Conservation (phyloP, 2,888 invertebrate genomes). For the Apoderus coryli region DNA sequence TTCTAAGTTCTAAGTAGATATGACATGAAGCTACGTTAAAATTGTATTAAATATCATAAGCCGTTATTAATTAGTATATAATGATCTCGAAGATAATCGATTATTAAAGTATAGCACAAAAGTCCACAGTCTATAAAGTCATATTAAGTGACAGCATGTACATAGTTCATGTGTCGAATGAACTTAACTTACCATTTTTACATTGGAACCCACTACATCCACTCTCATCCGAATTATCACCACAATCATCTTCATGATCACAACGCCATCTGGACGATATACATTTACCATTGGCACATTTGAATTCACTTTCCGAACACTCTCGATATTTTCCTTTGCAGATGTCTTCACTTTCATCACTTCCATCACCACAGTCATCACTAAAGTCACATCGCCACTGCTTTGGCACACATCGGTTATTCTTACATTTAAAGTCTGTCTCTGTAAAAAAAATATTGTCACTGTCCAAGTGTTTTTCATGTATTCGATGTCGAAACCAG, state of each 20-base stretch:
- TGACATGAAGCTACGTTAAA: too few relatives aligned
- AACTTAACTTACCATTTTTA: constrained; percentile 57
- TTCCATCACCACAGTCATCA: constrained; percentile 91
- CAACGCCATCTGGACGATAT: constrained; percentile 88
- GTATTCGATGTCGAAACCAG: too few relatives aligned
- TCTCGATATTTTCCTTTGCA: constrained; percentile 76
- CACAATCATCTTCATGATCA: constrained; percentile 94
- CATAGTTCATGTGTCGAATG: too few relatives aligned
- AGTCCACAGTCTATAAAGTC: too few relatives aligned
- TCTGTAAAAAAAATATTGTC: too few relatives aligned
- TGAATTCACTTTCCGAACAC: constrained; percentile 82
- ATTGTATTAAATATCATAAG: too few relatives aligned
- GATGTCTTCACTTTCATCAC: constrained; percentile 69
- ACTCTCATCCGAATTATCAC: constrained; percentile 83
- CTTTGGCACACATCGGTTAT: constrained; percentile 43
- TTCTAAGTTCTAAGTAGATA: too few relatives aligned
- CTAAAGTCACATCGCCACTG: constrained; percentile 95
- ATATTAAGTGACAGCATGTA: too few relatives aligned
- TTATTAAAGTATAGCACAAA: too few relatives aligned
- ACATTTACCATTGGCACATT: constrained; percentile 75
- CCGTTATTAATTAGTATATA: too few relatives aligned
- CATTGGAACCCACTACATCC: constrained; percentile 73
- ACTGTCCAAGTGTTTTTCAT: too few relatives aligned
- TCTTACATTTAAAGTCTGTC: constrained; percentile 86
- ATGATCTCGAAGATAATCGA: too few relatives aligned